Evolutionary conservation across 1,140 invertebrate species (phyloP).

Genomic region (Lucilia sericata): DNA sequence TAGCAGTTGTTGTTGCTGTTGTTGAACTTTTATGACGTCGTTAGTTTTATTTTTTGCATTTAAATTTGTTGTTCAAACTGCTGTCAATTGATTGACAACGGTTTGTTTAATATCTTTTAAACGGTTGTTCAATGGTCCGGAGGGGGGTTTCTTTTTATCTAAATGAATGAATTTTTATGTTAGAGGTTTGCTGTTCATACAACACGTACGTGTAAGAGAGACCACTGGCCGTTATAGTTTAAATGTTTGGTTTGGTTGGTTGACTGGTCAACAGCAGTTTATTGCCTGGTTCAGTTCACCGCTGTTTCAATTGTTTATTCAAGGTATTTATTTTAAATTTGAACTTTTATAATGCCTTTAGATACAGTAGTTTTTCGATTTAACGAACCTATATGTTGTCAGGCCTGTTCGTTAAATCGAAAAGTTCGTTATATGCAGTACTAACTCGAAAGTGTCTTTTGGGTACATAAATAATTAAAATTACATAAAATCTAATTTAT

Average conservation of each 20-base stretch:
- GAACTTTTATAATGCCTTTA: slow-evolving; percentile 11
- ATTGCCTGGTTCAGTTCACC: not conserved
- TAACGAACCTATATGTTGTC: too few relatives aligned
- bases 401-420: too few relatives aligned
- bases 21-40: too few relatives aligned
- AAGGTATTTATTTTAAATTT: slow-evolving; percentile 15
- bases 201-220: too few relatives aligned
- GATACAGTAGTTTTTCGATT: too few relatives aligned
- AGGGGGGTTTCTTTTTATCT: not conserved
- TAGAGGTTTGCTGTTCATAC: too few relatives aligned
- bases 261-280: not conserved
- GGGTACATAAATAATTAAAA: too few relatives aligned
- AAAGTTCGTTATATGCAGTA: too few relatives aligned
- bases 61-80: not conserved
- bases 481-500: too few relatives aligned
- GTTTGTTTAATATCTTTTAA: slow-evolving; percentile 15
- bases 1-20: too few relatives aligned
- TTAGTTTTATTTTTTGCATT: not conserved
- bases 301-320: not conserved
- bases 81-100: slow-evolving; percentile 27
- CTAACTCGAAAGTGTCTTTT: too few relatives aligned
- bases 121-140: slow-evolving; percentile 5
- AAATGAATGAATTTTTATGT: too few relatives aligned
- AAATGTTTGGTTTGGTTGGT: not conserved
- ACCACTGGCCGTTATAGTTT: not conserved